phyloP scores from a whole-genome alignment of 2,888 invertebrate genomes.

The Spodoptera exigua region DNA sequence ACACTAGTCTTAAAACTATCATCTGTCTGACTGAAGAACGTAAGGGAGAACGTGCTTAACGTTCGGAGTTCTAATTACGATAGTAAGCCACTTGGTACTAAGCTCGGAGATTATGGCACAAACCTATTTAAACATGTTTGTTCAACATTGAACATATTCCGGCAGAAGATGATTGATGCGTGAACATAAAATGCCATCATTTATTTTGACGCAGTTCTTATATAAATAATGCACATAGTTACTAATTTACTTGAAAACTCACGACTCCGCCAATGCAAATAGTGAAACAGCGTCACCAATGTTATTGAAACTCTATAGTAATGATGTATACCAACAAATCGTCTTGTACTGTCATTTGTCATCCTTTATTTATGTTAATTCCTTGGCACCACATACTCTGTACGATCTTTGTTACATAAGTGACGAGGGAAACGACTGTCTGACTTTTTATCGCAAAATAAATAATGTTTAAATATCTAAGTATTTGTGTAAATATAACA shows the following conservation, averaged over 20 bases:
- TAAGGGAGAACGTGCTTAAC: no score
- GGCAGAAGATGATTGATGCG: no score
- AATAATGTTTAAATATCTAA: neutral
- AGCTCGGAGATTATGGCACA: no score
- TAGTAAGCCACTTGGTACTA: no score
- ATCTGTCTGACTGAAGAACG: no score
- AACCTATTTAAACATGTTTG: no score
- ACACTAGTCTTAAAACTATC: no score
- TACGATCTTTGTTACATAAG: slow-evolving; percentile 24
- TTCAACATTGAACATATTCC: no score
- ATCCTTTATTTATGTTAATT: slow-evolving; percentile 35
- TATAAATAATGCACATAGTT: slow-evolving; percentile 3
- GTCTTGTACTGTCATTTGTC: slow-evolving; percentile 25
- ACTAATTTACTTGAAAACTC: neutral
- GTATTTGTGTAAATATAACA: no score
- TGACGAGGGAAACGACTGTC: slow-evolving; percentile 2
- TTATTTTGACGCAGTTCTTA: neutral
- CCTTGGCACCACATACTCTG: slow-evolving; percentile 34
- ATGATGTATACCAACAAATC: slow-evolving; percentile 8
- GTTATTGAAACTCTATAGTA: slow-evolving; percentile 9
- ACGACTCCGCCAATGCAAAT: slow-evolving; percentile 19
- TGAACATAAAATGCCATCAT: no score
- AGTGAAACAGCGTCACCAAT: slow-evolving; percentile 4
- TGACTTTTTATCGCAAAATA: slow-evolving; percentile 1
- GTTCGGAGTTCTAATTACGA: no score